Evolutionary conservation across 2,113 vertebrate genomes (phyloP).

Genomic region (Eira barbara): DNA sequence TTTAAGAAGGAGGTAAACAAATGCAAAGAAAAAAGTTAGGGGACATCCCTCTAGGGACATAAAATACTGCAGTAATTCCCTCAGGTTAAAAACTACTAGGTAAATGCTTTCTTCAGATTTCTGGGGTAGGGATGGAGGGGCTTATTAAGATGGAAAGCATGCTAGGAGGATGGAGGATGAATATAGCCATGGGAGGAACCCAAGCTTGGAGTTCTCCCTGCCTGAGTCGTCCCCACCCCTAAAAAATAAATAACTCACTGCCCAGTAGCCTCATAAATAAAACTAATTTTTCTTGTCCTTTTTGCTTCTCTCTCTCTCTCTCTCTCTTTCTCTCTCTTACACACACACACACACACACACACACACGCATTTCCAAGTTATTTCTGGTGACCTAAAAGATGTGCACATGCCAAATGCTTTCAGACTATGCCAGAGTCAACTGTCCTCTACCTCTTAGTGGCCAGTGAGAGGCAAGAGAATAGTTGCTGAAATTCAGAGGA

Average conservation of each 20-base stretch:
- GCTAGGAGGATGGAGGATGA: background rate
- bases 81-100: background rate
- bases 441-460: background rate
- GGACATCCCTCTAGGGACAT: background rate
- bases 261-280: slow-evolving; percentile 39
- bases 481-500: slow-evolving; percentile 32
- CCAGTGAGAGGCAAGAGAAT: background rate
- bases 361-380: slow-evolving; percentile 31
- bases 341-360: slow-evolving; percentile 7
- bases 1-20: slow-evolving; percentile 48
- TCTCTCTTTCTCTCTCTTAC: background rate
- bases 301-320: background rate
- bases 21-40: background rate
- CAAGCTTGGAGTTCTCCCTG: background rate
- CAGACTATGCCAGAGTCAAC: slow-evolving; percentile 43
- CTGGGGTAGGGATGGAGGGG: background rate
- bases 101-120: background rate
- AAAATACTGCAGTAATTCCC: slow-evolving; percentile 9
- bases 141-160: background rate
- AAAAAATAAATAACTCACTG: background rate
- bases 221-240: background rate
- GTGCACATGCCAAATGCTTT: slow-evolving; percentile 21
- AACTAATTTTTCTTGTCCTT: slow-evolving; percentile 10
- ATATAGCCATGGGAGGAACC: background rate
- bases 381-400: slow-evolving; percentile 61